Evolutionary conservation across 2,113 vertebrate genomes (phyloP).

Genomic region (Pseudorectes ferrugineus): DNA sequence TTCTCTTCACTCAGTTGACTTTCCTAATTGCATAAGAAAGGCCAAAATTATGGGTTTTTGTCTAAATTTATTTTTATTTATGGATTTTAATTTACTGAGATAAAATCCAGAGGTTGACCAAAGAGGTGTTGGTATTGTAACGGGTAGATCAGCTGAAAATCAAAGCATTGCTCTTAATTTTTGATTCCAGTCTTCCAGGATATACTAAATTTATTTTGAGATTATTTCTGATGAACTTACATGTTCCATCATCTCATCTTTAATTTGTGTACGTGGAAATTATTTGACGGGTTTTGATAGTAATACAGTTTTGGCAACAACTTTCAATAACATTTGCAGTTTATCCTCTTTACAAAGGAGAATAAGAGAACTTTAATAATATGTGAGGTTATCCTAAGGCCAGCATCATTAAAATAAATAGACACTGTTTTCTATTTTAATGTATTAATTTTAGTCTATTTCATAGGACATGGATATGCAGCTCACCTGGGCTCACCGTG

Average conservation of each 20-base stretch:
- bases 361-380: neutral
- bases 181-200: neutral
- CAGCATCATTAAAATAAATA: neutral
- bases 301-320: neutral
- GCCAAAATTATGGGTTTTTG: neutral
- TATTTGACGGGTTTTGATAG: neutral
- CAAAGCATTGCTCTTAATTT: neutral
- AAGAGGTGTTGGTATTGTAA: neutral
- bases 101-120: neutral
- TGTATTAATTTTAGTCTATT: neutral
- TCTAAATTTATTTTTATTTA: neutral
- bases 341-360: neutral
- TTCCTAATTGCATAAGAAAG: neutral
- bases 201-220: neutral
- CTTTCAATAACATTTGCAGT: neutral
- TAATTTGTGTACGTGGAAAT: neutral
- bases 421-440: neutral
- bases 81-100: neutral
- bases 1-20: neutral
- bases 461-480: neutral
- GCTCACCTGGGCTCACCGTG: rapidly evolving
- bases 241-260: neutral
- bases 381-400: neutral
- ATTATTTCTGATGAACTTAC: neutral
- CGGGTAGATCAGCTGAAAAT: rapidly evolving